phyloP scores from a whole-genome alignment of 1,140 invertebrate species.

The Pseudachorutes palmiensis region DNA sequence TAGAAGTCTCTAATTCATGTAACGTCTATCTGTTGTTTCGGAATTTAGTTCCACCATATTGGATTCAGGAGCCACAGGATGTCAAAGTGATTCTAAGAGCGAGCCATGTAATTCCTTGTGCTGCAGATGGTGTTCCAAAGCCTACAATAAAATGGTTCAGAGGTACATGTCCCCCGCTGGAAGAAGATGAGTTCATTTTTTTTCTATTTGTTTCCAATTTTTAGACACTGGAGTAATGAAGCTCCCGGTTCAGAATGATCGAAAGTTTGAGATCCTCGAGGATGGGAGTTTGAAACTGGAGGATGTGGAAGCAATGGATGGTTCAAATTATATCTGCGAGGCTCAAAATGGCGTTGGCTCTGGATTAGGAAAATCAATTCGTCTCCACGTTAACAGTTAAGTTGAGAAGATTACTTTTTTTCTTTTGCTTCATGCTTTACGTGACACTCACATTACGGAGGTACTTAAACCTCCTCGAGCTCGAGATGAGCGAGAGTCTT shows the following conservation, averaged over 20 bases:
- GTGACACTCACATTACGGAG: constrained; percentile 1
- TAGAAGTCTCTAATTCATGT: not conserved
- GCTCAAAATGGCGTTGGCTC: constrained; percentile 49
- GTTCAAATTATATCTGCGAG: constrained; percentile 47
- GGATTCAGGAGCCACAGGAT: constrained; percentile 49
- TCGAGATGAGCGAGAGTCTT: not conserved
- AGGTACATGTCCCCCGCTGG: constrained; percentile 20
- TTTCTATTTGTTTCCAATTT: no score
- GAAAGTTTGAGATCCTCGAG: constrained; percentile 20
- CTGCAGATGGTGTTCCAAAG: constrained; percentile 27
- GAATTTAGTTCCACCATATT: constrained; percentile 48
- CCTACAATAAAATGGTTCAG: constrained; percentile 32
- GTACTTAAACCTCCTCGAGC: not conserved
- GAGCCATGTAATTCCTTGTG: constrained; percentile 23
- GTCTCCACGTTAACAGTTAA: constrained; percentile 28
- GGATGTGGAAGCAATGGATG: constrained; percentile 21
- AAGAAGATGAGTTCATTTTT: no score
- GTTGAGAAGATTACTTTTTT: constrained; percentile 8
- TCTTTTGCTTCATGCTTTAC: not conserved
- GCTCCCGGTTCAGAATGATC: constrained; percentile 18
- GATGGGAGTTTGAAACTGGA: constrained; percentile 26
- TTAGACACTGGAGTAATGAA: constrained; percentile 17
- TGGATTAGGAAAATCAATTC: constrained; percentile 37
- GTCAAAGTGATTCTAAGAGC: constrained; percentile 44
- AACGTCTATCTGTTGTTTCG: not conserved